Evolutionary conservation across 2,797 vertebrate genomes (phyloP).

Genomic region (Pampus argenteus): DNA sequence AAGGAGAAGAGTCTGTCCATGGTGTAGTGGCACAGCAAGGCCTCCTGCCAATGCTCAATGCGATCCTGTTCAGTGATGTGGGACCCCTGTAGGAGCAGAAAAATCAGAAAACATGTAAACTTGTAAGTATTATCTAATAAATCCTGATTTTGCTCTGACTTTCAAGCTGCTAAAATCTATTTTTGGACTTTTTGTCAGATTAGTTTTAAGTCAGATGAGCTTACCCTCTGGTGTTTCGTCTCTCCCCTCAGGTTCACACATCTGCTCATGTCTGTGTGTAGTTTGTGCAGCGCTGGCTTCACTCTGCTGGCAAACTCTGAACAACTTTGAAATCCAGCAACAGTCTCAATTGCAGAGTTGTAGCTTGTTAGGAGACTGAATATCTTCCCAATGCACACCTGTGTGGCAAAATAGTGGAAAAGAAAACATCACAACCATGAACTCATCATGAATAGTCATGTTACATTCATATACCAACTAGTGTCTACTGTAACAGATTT

Average conservation of each 20-base stretch:
- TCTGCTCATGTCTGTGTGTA: conserved; percentile 49
- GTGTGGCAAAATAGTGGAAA: conserved; percentile 8
- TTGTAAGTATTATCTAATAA: neutral
- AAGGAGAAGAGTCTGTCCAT: conserved; percentile 84
- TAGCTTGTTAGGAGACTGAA: conserved; percentile 69
- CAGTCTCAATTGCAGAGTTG: conserved; percentile 36
- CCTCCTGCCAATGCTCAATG: fast-evolving
- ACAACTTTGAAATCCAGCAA: conserved; percentile 55
- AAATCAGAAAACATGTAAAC: neutral
- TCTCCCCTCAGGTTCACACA: conserved; percentile 25
- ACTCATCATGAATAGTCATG: too few relatives aligned
- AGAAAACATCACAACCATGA: neutral
- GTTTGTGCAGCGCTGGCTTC: conserved; percentile 34
- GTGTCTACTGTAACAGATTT: neutral
- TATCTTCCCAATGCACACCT: conserved; percentile 80
- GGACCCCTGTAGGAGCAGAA: conserved; percentile 28
- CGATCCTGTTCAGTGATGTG: fast-evolving
- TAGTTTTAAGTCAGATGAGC: neutral
- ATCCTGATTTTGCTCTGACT: neutral
- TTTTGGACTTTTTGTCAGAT: neutral
- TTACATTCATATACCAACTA: neutral
- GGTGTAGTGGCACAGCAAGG: conserved; percentile 68
- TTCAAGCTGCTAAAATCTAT: neutral
- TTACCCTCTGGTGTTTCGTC: conserved; percentile 12
- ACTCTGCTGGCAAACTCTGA: conserved; percentile 20